Base-by-base conservation (phyloP, 2,113 vertebrate species). In the Pyxicephalus adspersus region DNA sequence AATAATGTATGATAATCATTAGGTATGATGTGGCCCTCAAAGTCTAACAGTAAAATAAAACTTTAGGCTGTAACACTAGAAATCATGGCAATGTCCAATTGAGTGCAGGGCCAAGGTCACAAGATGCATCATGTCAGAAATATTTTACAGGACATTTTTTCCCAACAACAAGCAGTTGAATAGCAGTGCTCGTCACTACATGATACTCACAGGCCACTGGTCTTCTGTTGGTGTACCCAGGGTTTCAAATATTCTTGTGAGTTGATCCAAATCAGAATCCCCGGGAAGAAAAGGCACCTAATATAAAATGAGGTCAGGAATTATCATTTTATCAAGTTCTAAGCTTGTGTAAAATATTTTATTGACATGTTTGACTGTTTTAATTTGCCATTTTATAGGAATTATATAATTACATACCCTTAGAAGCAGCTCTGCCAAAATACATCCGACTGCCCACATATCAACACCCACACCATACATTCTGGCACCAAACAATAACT, bases 391-490 rank as follows among this genome's bases (percentile, higher is more conserved):
- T 22, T 22, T 58, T 25, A 1, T 8, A 28, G 8, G 31, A 29
- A n/a, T 19, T 55, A 29, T 61, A n/a, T 25, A 11, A 9, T 52
- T 11, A 87, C 93, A 92, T 91, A 98, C 98, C 91, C 98, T 89
- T 31, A 98, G 95, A 3, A 99, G 94, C 64, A 99, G 85, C 84
- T 99, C 98, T 65, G 97, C 96, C 86, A 99, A 89, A 88, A 99
- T 99, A 87, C 98, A 99, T 76, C 98, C 98, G 66, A 99, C 96
- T 83, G 97, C 98, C 98, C 98, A 99, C 96, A 98, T 98, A 87
- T 99, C 98, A 2, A 99, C 97, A 54, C 97, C 96, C 16, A 99
- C 96, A 28, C 97, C 96, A 31, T 99, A 99, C 95, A 99, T 99
- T 88, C 95, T 95, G 83, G 97, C 94, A 76, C 98, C 98, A 89